Percentiles rank a stretch among this genome's conserved stretches.
These are phyloP conservation scores for Mormyrus iriodes DNA, from an alignment of 2,113 vertebrate species.

Conservation along the genomic window DNA sequence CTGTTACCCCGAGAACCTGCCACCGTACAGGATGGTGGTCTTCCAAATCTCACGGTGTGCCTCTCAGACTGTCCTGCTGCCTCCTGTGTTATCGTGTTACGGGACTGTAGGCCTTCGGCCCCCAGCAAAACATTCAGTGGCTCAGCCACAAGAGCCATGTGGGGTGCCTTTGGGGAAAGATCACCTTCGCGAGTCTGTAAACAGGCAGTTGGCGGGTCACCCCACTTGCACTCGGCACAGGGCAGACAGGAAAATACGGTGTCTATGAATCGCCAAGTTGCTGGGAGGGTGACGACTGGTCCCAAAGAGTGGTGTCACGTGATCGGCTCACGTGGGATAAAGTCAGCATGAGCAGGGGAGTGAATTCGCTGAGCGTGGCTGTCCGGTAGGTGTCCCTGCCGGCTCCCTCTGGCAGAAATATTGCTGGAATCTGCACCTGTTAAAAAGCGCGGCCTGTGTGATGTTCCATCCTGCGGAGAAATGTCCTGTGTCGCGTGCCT, in stretches of 20 bases:
- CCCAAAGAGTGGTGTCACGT: background rate
- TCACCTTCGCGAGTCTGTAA: background rate
- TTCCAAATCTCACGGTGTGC: background rate
- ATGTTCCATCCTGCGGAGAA: constrained; percentile 29
- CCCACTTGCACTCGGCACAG: background rate
- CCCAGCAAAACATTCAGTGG: background rate
- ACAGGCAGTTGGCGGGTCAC: background rate
- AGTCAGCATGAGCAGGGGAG: background rate
- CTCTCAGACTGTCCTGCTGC: background rate
- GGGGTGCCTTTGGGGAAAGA: background rate
- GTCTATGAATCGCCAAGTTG: background rate
- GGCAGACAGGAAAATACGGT: background rate
- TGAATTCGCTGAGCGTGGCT: background rate
- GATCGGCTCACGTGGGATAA: background rate
- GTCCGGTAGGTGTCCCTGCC: constrained; percentile 38
- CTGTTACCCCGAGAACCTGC: background rate
- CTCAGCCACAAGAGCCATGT: background rate
- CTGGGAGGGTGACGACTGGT: background rate
- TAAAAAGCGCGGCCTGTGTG: constrained; percentile 37
- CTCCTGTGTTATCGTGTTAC: background rate
- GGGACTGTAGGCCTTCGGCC: background rate
- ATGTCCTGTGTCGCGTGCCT: constrained; percentile 28
- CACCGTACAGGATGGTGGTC: background rate
- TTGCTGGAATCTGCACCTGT: constrained; percentile 69
- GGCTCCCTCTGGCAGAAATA: constrained; percentile 45